Evolutionary conservation across 2,113 vertebrate genomes (phyloP).

Genomic region (Scatophagus argus): DNA sequence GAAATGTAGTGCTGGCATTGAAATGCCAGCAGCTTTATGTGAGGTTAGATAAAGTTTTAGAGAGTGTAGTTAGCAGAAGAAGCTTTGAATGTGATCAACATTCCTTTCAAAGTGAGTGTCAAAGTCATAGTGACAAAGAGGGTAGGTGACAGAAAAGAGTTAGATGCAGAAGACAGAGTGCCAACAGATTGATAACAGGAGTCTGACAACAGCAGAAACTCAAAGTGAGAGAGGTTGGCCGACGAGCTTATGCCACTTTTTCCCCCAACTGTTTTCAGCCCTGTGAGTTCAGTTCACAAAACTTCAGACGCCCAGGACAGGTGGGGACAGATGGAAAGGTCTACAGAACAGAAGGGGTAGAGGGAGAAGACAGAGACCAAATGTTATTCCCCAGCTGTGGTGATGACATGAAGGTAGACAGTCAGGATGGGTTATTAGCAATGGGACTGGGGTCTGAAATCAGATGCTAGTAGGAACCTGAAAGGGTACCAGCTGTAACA

Average conservation of each 20-base stretch:
- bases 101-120: not conserved
- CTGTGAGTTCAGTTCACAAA: constrained; percentile 29
- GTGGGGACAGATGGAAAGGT: constrained; percentile 65
- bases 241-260: constrained; percentile 21
- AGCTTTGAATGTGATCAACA: not conserved
- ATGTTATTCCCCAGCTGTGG: constrained; percentile 53
- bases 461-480: not conserved
- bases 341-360: constrained; percentile 53
- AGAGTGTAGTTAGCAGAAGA: not conserved
- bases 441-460: constrained; percentile 26
- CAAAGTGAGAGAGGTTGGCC: constrained; percentile 25
- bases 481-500: constrained; percentile 11
- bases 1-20: not conserved
- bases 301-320: constrained; percentile 39
- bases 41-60: not conserved
- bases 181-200: constrained; percentile 4
- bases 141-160: not conserved
- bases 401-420: constrained; percentile 55
- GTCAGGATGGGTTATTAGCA: constrained; percentile 43
- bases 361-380: constrained; percentile 52
- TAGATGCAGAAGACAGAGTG: not conserved
- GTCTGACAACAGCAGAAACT: constrained; percentile 1
- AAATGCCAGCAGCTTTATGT: not conserved
- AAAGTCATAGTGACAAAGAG: constrained; percentile 5
- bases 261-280: constrained; percentile 25